phyloP scores from a whole-genome alignment of 2,888 invertebrate genomes.

The Schizaphis graminum region DNA sequence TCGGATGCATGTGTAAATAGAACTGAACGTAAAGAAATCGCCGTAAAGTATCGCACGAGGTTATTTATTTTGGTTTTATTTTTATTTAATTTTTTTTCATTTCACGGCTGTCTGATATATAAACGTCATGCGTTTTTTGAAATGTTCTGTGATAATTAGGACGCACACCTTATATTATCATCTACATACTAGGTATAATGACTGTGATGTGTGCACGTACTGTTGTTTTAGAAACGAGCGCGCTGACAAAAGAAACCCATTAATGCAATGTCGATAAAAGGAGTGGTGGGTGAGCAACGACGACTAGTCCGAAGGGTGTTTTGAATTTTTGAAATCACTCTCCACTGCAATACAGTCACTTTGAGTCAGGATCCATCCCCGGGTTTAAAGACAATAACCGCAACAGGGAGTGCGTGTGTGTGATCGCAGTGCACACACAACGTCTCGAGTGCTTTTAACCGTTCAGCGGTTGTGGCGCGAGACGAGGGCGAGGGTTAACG shows the following conservation, averaged over 20 bases:
- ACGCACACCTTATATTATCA: no score
- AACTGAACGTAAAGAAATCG: not conserved
- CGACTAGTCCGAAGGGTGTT: not conserved
- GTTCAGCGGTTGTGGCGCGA: not conserved
- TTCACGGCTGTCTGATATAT: not conserved
- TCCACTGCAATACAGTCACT: not conserved
- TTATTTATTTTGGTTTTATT: not conserved
- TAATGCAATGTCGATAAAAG: not conserved
- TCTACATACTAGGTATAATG: not conserved
- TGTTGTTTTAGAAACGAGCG: not conserved
- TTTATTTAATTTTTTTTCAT: not conserved
- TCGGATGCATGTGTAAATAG: not conserved
- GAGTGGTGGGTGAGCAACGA: not conserved
- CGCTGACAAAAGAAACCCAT: not conserved
- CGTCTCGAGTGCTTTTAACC: conserved; percentile 51
- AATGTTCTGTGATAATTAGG: no score
- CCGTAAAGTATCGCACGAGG: not conserved
- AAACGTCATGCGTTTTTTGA: no score
- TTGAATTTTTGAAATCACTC: conserved; percentile 11
- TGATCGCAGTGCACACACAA: not conserved
- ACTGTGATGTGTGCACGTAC: not conserved
- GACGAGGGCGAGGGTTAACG: not conserved
- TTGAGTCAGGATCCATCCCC: not conserved
- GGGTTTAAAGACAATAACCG: conserved; percentile 12
- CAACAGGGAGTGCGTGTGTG: not conserved